Evolutionary conservation across 2,888 invertebrate species (phyloP), one percentile per base, ranked within the genome.

Genomic region (Pseudanteris insignis): DNA sequence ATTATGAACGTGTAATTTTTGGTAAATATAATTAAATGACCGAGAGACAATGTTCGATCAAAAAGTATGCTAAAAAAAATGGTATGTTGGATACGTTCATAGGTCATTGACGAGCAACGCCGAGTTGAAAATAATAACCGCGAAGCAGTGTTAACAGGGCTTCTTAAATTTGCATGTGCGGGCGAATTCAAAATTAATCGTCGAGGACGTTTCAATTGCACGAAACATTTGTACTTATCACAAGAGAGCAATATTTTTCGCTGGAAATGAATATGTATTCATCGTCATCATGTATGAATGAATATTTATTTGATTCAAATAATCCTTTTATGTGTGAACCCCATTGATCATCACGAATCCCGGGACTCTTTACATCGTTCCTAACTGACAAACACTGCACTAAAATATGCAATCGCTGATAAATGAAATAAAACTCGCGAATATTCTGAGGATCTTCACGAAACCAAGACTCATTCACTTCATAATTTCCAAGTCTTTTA

Each of bases 201-300:
- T 37, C 37, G 32, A 40, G 30, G 26, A 24, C 34, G 29, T 50
- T 55, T 50, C 44, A 55, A 61, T 61, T 61, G 54, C 48, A 55
- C 33, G 38, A 54, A 61, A 55, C 36, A 11, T 51, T 47, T 40
- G 18, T 30, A 44, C 32, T 60, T 43, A 48, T 41, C 33, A 48
- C 25, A 54, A 48, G 36, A 36, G 44, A 51, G 30, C 25, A 46
- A 38, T 44, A 37, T 44, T 25, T 18, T 14, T 18, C 7, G 12
- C 29, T 12, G 24, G 26, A 38, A 40, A 61, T 61, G 54, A 61
- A 61, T 55, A 61, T 61, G 61, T 28, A 61, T 61, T 34, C 37
- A 28, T 33, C 44, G 2, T 32, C 37, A 21, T 50, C 61, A 61
- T 61, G 54, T 61, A 61, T 54, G 60, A 44, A 61, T 61, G 60